Conservation (phyloP, 2,888 invertebrate species). For the Byasa hedistus region DNA sequence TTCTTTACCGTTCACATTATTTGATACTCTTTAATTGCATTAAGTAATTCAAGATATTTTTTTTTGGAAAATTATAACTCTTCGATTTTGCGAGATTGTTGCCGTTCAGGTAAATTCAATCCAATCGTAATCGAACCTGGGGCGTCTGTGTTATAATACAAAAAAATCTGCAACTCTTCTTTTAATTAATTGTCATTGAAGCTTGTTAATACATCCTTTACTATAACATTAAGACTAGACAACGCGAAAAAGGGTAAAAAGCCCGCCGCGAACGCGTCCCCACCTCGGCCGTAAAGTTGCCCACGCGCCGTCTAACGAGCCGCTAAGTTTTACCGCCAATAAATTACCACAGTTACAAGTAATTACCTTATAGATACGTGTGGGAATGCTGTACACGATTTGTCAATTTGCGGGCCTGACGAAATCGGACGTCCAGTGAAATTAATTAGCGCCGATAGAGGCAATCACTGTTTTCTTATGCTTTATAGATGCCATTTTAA, state of each 20-base stretch:
- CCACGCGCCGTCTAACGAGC: slow-evolving; percentile 72
- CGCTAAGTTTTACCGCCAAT: slow-evolving; percentile 65
- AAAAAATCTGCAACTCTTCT: background rate
- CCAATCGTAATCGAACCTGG: too few relatives aligned
- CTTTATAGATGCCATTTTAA: background rate
- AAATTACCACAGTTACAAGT: slow-evolving; percentile 68
- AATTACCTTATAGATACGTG: slow-evolving; percentile 52
- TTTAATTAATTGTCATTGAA: background rate
- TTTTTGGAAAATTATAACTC: too few relatives aligned
- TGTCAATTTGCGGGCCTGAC: slow-evolving; percentile 20
- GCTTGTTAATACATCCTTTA: slow-evolving; percentile 1
- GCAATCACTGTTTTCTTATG: slow-evolving; percentile 7
- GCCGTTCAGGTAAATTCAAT: too few relatives aligned
- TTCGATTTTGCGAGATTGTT: too few relatives aligned
- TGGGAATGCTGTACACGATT: slow-evolving; percentile 29
- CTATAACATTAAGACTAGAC: slow-evolving; percentile 44
- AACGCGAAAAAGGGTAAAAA: slow-evolving; percentile 44
- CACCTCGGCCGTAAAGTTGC: slow-evolving; percentile 60
- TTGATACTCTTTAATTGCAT: too few relatives aligned
- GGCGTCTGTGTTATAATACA: too few relatives aligned
- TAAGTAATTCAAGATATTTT: too few relatives aligned
- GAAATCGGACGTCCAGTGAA: background rate
- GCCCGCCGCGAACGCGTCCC: slow-evolving; percentile 46
- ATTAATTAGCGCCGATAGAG: background rate
- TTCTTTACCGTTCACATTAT: too few relatives aligned